Percentiles rank a stretch among this genome's conserved stretches.
These are phyloP conservation scores for Drosophila tsacasi DNA, from an alignment of 1,140 invertebrate genomes.

Conservation along the genomic window DNA sequence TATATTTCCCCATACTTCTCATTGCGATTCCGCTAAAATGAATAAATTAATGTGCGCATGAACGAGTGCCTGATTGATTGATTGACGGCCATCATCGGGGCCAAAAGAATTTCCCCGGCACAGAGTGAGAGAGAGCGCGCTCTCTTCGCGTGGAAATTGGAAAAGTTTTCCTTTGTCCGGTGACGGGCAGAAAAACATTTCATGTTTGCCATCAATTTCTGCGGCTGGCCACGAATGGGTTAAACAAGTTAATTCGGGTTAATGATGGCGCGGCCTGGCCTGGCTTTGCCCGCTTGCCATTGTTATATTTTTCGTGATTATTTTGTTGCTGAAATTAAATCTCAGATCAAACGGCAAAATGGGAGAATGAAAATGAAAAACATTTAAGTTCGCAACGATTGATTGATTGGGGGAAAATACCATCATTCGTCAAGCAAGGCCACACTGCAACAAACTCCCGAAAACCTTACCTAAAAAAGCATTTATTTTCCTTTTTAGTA, in stretches of 20 bases:
- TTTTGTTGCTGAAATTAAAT: constrained; percentile 10
- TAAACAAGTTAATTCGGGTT: constrained; percentile 54
- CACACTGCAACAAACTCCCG: not conserved
- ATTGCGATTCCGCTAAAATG: constrained; percentile 60
- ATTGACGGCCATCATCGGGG: constrained; percentile 38
- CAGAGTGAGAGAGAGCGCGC: not conserved
- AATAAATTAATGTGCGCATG: constrained; percentile 77
- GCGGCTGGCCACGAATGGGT: constrained; percentile 31
- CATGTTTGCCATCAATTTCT: constrained; percentile 51
- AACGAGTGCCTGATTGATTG: constrained; percentile 75
- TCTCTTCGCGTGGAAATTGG: constrained; percentile 26
- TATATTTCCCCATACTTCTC: constrained; percentile 10
- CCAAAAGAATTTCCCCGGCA: constrained; percentile 14
- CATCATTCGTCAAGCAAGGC: not conserved
- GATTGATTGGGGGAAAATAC: not conserved
- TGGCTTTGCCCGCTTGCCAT: constrained; percentile 6
- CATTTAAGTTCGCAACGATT: not conserved
- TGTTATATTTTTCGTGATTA: constrained; percentile 2
- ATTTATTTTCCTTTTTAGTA: not conserved
- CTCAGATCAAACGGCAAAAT: not conserved
- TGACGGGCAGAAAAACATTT: constrained; percentile 20
- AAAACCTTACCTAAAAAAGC: too few relatives aligned
- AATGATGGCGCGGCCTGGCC: constrained; percentile 23
- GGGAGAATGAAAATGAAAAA: not conserved
- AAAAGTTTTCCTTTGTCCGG: constrained; percentile 46